Conservation (phyloP, 2,113 vertebrate genomes). For the Otolemur garnettii region DNA sequence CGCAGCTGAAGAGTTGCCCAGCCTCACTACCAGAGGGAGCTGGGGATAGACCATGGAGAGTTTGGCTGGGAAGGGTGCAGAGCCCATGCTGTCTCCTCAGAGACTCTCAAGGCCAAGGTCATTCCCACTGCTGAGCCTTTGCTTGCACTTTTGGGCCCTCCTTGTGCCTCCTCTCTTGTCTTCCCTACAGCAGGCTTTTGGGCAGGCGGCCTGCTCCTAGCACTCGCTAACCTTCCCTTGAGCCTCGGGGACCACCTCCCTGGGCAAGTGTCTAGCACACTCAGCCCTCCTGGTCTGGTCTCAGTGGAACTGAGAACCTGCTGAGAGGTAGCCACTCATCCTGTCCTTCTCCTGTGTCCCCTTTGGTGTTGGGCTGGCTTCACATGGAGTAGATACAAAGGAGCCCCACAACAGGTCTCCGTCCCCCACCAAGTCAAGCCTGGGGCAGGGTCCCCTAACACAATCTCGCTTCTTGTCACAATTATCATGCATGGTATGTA, state of each 20-base stretch:
- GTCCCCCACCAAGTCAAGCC: fast-evolving
- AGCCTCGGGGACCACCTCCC: not conserved
- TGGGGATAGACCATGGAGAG: not conserved
- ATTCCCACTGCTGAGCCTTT: not conserved
- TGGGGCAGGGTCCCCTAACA: not conserved
- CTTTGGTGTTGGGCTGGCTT: not conserved
- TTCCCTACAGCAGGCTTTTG: not conserved
- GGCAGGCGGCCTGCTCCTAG: not conserved
- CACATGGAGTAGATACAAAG: not conserved
- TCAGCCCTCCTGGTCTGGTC: not conserved
- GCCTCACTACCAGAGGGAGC: not conserved
- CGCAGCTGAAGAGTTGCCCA: too few species aligned
- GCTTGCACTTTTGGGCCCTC: not conserved
- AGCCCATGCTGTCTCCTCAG: not conserved
- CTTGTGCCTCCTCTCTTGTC: not conserved
- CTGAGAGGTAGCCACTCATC: not conserved
- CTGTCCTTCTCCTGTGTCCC: not conserved
- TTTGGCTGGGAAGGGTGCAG: not conserved
- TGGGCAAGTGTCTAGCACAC: fast-evolving
- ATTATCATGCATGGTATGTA: fast-evolving
- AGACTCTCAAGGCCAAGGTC: not conserved
- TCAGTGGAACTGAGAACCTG: not conserved
- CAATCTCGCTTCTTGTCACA: not conserved
- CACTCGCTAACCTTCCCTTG: not conserved
- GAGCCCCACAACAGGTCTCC: not conserved